Percentiles rank a stretch among this genome's conserved stretches.
Evolutionary conservation across 2,888 invertebrate species (phyloP).

Genomic region (Thymelicus sylvestris): DNA sequence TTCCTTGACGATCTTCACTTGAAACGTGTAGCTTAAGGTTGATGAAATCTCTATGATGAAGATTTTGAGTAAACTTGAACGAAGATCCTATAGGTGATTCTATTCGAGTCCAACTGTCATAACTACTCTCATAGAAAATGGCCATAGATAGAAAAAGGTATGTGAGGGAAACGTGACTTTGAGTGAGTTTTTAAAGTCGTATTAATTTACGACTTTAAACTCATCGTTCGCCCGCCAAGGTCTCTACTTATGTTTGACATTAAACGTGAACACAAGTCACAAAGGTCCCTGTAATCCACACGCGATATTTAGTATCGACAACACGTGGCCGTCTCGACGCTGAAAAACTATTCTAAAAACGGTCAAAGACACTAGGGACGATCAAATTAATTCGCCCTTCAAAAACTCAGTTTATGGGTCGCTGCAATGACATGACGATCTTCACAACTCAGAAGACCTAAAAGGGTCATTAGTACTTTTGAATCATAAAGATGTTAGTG

Average conservation of each 20-base stretch:
- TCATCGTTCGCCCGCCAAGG: background rate
- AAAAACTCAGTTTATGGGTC: background rate
- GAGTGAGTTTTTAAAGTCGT: no score
- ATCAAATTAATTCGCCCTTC: conserved; percentile 1
- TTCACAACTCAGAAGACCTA: background rate
- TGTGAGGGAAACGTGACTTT: background rate
- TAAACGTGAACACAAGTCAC: conserved; percentile 28
- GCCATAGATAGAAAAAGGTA: background rate
- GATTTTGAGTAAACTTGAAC: background rate
- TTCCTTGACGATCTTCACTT: no score
- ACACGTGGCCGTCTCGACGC: conserved; percentile 2
- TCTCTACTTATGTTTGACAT: conserved; percentile 29
- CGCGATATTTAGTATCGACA: conserved; percentile 5
- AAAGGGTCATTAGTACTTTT: no score
- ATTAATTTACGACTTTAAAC: conserved; percentile 5
- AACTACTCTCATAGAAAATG: background rate
- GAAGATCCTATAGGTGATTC: background rate
- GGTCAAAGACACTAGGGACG: background rate
- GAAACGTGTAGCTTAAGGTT: no score
- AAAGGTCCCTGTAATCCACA: background rate
- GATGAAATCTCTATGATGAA: no score
- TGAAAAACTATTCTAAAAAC: background rate
- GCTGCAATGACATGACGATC: background rate
- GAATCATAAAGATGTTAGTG: no score
- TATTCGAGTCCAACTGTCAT: background rate